Evolutionary conservation across 1,140 invertebrate species (phyloP), one percentile per base, ranked within the genome.

Genomic region (Oppia nitens): DNA sequence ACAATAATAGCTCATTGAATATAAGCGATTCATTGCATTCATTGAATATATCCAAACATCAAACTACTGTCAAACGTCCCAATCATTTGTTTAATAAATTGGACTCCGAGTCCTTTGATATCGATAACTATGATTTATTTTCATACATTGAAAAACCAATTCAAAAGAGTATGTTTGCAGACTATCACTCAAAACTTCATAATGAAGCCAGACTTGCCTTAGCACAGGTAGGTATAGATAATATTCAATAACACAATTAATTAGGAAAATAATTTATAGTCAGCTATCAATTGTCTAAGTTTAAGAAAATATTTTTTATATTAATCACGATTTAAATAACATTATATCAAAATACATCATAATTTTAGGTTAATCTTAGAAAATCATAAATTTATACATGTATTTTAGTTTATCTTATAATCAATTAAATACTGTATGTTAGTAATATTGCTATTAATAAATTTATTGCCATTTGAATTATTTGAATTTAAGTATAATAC

Each of bases 181-280:
- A 52, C 11, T 59, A 59, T 54, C 85, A 89, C 73, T 84, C 85
- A 2, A 78, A 82, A 64, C 74, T 95, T 47, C 89, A 93, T 71
- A 84, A 85, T 45, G 88, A 94, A 69, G 89, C 88, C 6, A 76
- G 86, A 65, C 81, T 90, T 75, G 88, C 90, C 0, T 73, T 94
- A 26, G 83, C 87, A 11, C 88, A 93, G 73, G 88, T 85, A n/a
- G n/a, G n/a, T n/a, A n/a, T n/a, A n/a, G n/a, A n/a, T n/a, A n/a
- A n/a, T n/a, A n/a, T n/a, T n/a, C n/a, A n/a, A n/a, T n/a, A n/a
- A n/a, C n/a, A n/a, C n/a, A n/a, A n/a, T n/a, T n/a, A n/a, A n/a
- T n/a, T n/a, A n/a, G n/a, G n/a, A n/a, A n/a, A n/a, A n/a, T n/a
- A n/a, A n/a, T n/a, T n/a, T n/a, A n/a, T n/a, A n/a, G n/a, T n/a